Evolutionary conservation across 2,797 vertebrate genomes (phyloP), one percentile per base, ranked within the genome.

Genomic region (Otolemur crassicaudatus): DNA sequence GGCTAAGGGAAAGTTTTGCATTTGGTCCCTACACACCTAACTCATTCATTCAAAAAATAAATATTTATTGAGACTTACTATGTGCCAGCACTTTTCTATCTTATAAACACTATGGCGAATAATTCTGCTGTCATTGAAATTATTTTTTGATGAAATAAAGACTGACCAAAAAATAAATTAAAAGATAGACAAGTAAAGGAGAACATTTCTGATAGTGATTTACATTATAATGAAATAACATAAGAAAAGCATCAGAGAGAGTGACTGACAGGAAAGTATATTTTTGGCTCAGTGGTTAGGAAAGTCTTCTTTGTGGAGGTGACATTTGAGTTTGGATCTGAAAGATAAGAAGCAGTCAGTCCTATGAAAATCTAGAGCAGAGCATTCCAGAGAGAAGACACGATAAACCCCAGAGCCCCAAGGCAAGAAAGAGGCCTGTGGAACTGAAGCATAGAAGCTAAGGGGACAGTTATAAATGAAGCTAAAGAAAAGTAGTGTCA

Each of bases 161-260:
- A 65, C 90, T 49, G 25, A 46, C 9, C 70, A 77, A 75, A 87
- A 29, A 67, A 53, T 0, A 70, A 58, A 58, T n/a, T 7, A 8
- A 56, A 86, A 69, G 20, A 61, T 43, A 79, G 72, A 70, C 56
- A 83, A 60, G 16, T n/a, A 72, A 97, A 94, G 43, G 83, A 63
- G 13, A 76, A 43, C 6, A 40, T 94, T 87, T 87, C 17, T 76
- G 77, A 89, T 73, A 83, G 2, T 81, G 46, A 87, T 67, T 61
- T 80, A 76, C 75, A 6, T 25, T 67, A n/a, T 75, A 80, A 76
- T 77, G 40, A 90, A 76, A 92, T 34, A 69, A 49, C 5, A 34
- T 87, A 93, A 77, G 25, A 67, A 69, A 40, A 37, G 19, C 25
- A 65, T 87, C 70, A 75, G 27, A 90, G 31, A 92, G 22, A 81